Evolutionary conservation across 2,888 invertebrate genomes (phyloP).

Genomic region (Eupithecia insigniata): DNA sequence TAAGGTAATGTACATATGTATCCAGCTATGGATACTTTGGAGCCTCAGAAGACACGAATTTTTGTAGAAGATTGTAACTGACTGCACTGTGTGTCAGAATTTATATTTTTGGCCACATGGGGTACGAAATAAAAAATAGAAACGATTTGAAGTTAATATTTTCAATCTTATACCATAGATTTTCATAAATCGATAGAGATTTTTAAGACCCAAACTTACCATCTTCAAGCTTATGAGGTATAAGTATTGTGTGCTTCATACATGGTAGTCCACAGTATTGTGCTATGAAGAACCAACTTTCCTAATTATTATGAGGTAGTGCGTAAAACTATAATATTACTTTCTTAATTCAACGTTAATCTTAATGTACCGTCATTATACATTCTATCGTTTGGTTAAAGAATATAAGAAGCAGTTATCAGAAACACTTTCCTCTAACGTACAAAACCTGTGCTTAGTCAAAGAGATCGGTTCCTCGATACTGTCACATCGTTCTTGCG

Average conservation of each 20-base stretch:
- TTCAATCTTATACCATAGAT: not conserved
- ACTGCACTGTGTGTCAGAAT: too few relatives aligned
- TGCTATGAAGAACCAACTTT: not conserved
- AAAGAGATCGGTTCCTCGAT: conserved; percentile 9
- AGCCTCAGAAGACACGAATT: not conserved
- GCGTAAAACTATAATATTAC: not conserved
- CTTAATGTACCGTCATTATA: not conserved
- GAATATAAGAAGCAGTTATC: conserved; percentile 1
- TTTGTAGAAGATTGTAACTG: not conserved
- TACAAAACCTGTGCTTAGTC: conserved; percentile 7
- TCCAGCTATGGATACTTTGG: not conserved
- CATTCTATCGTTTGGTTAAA: not conserved
- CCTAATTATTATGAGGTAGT: not conserved
- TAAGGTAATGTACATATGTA: not conserved
- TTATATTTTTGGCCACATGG: too few relatives aligned
- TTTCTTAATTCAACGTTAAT: not conserved
- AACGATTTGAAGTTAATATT: not conserved
- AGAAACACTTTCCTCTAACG: not conserved
- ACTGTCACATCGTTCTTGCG: conserved; percentile 6
- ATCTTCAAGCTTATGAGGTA: too few relatives aligned
- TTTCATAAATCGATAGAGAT: not conserved
- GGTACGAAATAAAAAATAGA: too few relatives aligned
- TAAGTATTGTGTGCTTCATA: not conserved
- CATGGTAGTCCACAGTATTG: not conserved
- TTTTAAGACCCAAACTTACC: not conserved